Evolutionary conservation across 1,140 invertebrate genomes (phyloP).

Genomic region (Drosophila rufa): DNA sequence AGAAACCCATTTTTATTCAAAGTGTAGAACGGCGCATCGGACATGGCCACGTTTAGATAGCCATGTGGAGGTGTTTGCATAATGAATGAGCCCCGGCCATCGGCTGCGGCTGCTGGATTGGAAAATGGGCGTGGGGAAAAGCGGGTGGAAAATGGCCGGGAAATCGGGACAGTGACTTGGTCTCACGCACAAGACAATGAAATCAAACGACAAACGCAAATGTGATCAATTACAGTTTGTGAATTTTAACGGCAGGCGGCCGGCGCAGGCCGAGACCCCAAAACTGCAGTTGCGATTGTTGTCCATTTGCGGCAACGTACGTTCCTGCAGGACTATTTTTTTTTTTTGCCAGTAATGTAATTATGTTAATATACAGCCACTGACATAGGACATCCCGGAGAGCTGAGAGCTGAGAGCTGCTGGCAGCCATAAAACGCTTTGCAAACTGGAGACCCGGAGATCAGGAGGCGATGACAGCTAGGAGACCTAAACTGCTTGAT

Average conservation of each 20-base stretch:
- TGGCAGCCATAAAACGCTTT: too few species aligned
- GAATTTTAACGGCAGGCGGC: conserved; percentile 61
- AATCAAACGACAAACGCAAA: conserved; percentile 79
- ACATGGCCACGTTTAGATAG: conserved; percentile 61
- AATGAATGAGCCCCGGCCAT: conserved; percentile 69
- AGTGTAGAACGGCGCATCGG: conserved; percentile 16
- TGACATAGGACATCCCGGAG: not conserved
- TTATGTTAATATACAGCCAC: conserved; percentile 68
- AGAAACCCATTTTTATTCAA: not conserved
- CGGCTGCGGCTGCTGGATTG: conserved; percentile 63
- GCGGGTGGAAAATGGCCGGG: conserved; percentile 9
- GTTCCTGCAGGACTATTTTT: not conserved
- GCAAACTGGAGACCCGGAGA: conserved; percentile 19
- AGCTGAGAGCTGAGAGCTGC: too few species aligned
- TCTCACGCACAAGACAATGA: conserved; percentile 70
- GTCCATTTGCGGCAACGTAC: conserved; percentile 55
- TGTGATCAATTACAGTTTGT: conserved; percentile 79
- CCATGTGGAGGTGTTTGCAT: conserved; percentile 78
- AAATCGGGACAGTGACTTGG: conserved; percentile 10
- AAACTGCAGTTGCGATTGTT: conserved; percentile 50
- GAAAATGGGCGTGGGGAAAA: conserved; percentile 21
- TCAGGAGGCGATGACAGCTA: conserved; percentile 13
- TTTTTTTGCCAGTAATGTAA: conserved; percentile 70
- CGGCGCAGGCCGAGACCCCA: not conserved
- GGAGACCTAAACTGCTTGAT: conserved; percentile 42